Base-by-base conservation (phyloP, 1,140 invertebrate genomes). In the Lasioglossum albipes region DNA sequence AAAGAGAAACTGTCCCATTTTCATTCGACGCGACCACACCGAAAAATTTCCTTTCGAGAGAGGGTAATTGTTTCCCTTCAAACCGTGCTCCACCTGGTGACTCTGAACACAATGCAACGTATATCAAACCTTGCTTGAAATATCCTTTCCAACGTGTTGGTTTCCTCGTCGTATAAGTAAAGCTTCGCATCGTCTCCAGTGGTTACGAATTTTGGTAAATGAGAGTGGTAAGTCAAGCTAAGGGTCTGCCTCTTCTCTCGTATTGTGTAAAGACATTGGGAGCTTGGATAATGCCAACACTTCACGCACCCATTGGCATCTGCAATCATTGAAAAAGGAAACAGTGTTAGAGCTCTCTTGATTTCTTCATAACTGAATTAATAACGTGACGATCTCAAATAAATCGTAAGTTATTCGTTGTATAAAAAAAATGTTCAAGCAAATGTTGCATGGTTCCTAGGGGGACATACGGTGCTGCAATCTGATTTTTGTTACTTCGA, bases 141-240 rank as follows among this genome's bases (percentile, higher is more conserved):
- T 57, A 94, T 91, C 75, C 94, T 90, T 88, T 95, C 95, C 78
- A 94, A 92, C 16, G 92, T 94, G 82, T 94, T 94, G 13, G 94
- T 94, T 91, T 96, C 95, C 87, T 95, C 94, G 79, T 96, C 94
- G 85, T 95, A 96, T 78, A 96, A 92, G 75, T 93, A 93, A n/a
- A 96, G 86, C 89, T 94, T 95, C 5, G 91, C 90, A 84, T 96
- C 95, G 81, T 95, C 94, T 1, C 95, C 95, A 62, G 94, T 94
- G 0, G 95, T 95, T 7, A 95, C 90, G 83, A 96, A 95, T 86
- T 95, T 95, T 27, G 93, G 93, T 68, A 93, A 89, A 10, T 92
- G 88, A 13, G 94, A 94, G 88, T 95, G 95, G 82, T 95, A 95
- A 57, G 90, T 92, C 42, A 95, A 81, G 10, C 95, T 95, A 22